A percentile compares a stretch with the other conserved stretches of the same genome.
Conservation (phyloP, 2,113 vertebrate species). For the Etheostoma spectabile region DNA sequence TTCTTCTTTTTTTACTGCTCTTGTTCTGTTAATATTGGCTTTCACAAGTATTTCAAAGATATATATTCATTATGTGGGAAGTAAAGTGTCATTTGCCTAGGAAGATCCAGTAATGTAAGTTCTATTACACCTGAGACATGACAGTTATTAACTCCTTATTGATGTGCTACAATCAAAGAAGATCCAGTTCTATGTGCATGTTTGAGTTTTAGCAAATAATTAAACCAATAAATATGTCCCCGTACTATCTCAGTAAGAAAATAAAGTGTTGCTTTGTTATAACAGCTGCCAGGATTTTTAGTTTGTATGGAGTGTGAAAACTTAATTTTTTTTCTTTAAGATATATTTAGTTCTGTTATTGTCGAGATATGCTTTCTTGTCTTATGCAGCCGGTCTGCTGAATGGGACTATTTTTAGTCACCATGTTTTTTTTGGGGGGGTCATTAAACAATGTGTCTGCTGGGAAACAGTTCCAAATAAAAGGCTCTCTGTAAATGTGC, state of each 20-base stretch:
- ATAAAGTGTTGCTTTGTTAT: slow-evolving; percentile 13
- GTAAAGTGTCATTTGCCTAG: background rate
- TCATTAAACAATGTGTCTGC: slow-evolving; percentile 21
- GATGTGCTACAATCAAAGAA: background rate
- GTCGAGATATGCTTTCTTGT: background rate
- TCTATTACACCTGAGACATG: slow-evolving; percentile 66
- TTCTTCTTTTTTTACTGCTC: background rate
- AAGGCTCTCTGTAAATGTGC: background rate
- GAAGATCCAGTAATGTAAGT: slow-evolving; percentile 59
- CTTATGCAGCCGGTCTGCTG: slow-evolving; percentile 29
- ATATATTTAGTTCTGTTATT: background rate
- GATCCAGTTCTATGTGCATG: slow-evolving; percentile 4
- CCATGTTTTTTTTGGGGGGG: background rate
- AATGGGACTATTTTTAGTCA: slow-evolving; percentile 36
- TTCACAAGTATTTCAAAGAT: background rate
- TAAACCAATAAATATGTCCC: background rate
- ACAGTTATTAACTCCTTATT: background rate
- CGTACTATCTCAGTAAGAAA: slow-evolving; percentile 8
- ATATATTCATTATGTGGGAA: slow-evolving; percentile 6
- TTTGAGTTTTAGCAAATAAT: slow-evolving; percentile 14
- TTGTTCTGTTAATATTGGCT: background rate
- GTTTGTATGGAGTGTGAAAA: slow-evolving; percentile 6
- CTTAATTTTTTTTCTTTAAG: background rate
- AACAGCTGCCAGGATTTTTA: background rate
- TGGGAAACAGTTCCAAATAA: slow-evolving; percentile 13